Evolutionary conservation across 2,113 vertebrate species (phyloP).

Genomic region (Paracanthobrama guichenoti): DNA sequence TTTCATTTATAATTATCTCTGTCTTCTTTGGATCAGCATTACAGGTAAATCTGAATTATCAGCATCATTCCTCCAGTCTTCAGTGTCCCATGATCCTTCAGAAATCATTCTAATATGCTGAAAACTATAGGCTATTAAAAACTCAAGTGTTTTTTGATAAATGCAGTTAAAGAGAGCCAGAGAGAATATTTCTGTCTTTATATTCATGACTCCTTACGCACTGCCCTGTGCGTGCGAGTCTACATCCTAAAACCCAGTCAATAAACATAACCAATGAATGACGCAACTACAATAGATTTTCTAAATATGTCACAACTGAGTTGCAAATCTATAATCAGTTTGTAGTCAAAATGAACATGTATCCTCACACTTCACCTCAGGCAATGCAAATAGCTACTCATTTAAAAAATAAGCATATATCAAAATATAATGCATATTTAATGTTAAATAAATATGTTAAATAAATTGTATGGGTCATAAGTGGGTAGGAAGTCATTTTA

Average conservation of each 20-base stretch:
- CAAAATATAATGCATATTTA: not conserved
- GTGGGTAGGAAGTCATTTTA: too few species aligned
- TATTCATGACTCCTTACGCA: not conserved
- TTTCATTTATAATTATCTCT: too few species aligned
- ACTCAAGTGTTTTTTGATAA: not conserved
- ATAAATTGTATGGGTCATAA: too few species aligned
- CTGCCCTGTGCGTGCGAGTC: conserved; percentile 13
- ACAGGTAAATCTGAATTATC: too few species aligned
- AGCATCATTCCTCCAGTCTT: too few species aligned
- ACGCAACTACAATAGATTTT: conserved; percentile 51
- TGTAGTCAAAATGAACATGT: not conserved
- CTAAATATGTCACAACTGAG: conserved; percentile 53
- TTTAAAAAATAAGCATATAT: not conserved
- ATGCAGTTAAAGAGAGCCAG: not conserved
- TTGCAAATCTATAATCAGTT: conserved; percentile 20
- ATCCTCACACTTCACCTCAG: not conserved
- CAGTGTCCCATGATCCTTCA: too few species aligned
- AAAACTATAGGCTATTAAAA: not conserved
- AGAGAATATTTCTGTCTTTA: not conserved
- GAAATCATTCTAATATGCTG: too few species aligned
- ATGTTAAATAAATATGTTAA: too few species aligned
- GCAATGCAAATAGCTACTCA: not conserved
- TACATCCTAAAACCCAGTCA: conserved; percentile 47
- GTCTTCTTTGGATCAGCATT: too few species aligned
- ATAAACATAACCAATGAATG: conserved; percentile 49